A percentile compares a stretch with the other conserved stretches of the same genome.
Conservation (phyloP, 1,140 invertebrate genomes). For the Drosophila chauvacae region DNA sequence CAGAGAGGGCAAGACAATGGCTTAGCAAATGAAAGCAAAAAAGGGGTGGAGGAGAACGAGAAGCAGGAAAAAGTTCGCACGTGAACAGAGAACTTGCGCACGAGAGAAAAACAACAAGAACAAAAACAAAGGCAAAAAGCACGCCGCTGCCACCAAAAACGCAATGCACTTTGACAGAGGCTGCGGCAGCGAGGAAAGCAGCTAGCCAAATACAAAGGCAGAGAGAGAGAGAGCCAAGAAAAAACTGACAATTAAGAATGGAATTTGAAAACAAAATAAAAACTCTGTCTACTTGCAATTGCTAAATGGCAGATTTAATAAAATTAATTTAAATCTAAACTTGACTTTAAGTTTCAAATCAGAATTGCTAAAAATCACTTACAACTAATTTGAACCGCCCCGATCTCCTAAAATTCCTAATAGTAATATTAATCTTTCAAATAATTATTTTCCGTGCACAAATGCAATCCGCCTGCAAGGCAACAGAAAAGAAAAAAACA, state of each 20-base stretch:
- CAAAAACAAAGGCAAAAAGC: conserved; percentile 40
- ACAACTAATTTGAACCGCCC: no score
- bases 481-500: conserved; percentile 54
- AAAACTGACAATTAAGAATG: conserved; percentile 52
- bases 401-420: no score
- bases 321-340: no score
- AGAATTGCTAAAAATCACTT: no score
- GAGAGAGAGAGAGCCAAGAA: conserved; percentile 26
- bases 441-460: conserved; percentile 36
- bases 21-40: conserved; percentile 7
- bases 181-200: conserved; percentile 3
- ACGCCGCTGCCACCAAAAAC: conserved; percentile 53
- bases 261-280: background rate
- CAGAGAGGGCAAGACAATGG: conserved; percentile 34
- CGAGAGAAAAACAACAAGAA: conserved; percentile 57
- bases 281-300: background rate
- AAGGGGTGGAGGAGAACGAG: background rate
- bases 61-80: conserved; percentile 16
- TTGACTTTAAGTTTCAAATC: no score
- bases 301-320: no score
- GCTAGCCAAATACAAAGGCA: conserved; percentile 43
- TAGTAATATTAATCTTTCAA: no score
- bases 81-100: conserved; percentile 65
- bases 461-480: conserved; percentile 61
- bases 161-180: conserved; percentile 66